These are phyloP conservation scores for Istiophorus platypterus DNA, from an alignment of 2,113 vertebrate species.

Conservation along the genomic window DNA sequence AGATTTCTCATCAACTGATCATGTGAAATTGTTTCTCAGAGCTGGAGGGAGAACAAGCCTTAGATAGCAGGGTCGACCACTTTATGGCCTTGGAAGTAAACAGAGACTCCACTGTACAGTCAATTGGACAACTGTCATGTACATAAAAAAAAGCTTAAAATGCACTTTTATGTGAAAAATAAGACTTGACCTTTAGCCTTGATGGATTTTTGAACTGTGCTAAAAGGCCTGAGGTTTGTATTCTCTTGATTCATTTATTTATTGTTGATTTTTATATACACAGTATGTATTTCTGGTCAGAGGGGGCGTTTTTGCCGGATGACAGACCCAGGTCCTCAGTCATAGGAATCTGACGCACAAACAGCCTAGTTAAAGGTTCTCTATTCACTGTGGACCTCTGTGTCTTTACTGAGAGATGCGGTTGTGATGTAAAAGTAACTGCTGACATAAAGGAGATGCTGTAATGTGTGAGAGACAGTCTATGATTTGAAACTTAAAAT, in stretches of 20 bases:
- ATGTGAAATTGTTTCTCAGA: slow-evolving; percentile 1
- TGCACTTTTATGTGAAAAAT: too few species aligned
- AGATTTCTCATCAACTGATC: slow-evolving; percentile 23
- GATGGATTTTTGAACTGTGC: neutral
- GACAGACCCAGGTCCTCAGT: slow-evolving; percentile 57
- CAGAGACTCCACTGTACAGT: neutral
- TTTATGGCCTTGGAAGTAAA: slow-evolving; percentile 28
- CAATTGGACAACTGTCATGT: slow-evolving; percentile 23
- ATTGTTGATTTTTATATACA: slow-evolving; percentile 56
- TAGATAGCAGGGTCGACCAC: slow-evolving; percentile 24
- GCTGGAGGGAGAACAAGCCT: slow-evolving; percentile 15
- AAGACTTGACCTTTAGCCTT: too few species aligned
- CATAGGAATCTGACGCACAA: slow-evolving; percentile 65
- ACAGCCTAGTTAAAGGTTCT: neutral
- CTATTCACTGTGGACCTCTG: slow-evolving; percentile 23
- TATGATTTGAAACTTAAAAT: neutral
- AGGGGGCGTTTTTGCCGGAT: slow-evolving; percentile 66
- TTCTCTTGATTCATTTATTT: slow-evolving; percentile 55
- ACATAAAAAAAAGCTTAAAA: neutral
- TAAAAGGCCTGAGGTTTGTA: slow-evolving; percentile 19
- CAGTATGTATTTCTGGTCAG: slow-evolving; percentile 55
- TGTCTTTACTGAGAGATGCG: slow-evolving; percentile 31
- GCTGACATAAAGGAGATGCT: neutral
- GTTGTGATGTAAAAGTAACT: slow-evolving; percentile 9
- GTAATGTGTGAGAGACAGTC: neutral